Conservation (phyloP, 2,888 invertebrate species). For the Carterocephalus palaemon region DNA sequence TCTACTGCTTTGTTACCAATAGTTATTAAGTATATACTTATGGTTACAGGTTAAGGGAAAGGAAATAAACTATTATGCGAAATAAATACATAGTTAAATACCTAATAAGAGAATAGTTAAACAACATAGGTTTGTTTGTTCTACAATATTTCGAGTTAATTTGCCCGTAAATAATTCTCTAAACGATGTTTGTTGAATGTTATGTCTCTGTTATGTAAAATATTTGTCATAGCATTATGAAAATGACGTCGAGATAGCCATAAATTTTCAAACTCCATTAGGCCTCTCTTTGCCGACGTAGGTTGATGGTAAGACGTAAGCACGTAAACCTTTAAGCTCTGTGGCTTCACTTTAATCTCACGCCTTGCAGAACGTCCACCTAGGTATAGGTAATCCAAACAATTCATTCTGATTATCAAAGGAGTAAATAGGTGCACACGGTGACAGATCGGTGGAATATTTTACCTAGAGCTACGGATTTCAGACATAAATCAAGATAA, state of each 20-base stretch:
- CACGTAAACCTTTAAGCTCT: constrained; percentile 50
- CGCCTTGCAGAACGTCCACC: constrained; percentile 51
- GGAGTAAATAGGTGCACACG: background rate
- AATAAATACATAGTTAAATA: too few relatives aligned
- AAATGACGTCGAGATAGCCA: background rate
- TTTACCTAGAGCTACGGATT: constrained; percentile 4
- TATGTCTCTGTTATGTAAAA: too few relatives aligned
- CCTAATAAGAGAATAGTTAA: too few relatives aligned
- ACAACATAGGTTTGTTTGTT: too few relatives aligned
- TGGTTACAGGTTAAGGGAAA: too few relatives aligned
- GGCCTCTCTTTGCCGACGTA: constrained; percentile 6
- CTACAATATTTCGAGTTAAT: too few relatives aligned
- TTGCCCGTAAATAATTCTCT: too few relatives aligned
- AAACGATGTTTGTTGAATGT: too few relatives aligned
- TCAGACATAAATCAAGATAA: constrained; percentile 6
- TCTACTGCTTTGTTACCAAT: too few relatives aligned
- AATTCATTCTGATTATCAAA: constrained; percentile 32
- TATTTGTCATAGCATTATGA: background rate
- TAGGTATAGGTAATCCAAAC: constrained; percentile 64
- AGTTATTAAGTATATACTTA: too few relatives aligned
- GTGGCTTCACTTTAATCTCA: constrained; percentile 54
- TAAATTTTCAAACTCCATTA: constrained; percentile 10
- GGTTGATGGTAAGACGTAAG: background rate
- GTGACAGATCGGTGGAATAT: background rate
- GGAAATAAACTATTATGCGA: too few relatives aligned